A percentile compares a stretch with the other conserved stretches of the same genome.
Evolutionary conservation across 2,113 vertebrate species (phyloP).

Genomic region (Arenaria interpres): DNA sequence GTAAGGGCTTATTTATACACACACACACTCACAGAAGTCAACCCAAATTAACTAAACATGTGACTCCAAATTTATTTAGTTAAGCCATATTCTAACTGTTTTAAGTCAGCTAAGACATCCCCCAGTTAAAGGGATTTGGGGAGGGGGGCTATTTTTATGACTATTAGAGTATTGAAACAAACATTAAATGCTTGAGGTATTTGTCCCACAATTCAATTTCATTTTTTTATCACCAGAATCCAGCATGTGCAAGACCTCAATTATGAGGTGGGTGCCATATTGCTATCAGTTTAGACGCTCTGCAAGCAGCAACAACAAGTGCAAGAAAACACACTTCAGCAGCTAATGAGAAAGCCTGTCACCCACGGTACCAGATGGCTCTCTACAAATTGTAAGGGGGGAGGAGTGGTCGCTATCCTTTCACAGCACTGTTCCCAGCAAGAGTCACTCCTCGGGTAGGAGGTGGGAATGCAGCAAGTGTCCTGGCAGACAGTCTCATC

Average conservation of each 20-base stretch:
- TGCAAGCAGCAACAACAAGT: not conserved
- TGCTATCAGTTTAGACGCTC: not conserved
- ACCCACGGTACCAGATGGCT: conserved; percentile 1
- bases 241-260: not conserved
- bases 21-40: not conserved
- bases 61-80: not conserved
- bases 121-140: not conserved
- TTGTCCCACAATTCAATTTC: not conserved
- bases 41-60: not conserved
- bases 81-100: not conserved
- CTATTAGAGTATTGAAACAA: not conserved
- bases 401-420: not conserved
- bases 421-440: not conserved
- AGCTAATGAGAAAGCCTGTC: conserved; percentile 9
- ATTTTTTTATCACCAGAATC: not conserved
- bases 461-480: not conserved
- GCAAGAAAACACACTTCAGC: conserved; percentile 1
- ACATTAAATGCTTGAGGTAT: not conserved
- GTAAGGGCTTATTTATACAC: not conserved
- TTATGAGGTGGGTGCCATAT: not conserved
- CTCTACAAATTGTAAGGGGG: not conserved
- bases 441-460: not conserved
- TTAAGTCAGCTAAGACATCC: not conserved
- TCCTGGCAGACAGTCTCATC: not conserved
- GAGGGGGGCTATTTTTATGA: not conserved